These are phyloP conservation scores for Muraenolepis orangiensis DNA, from an alignment of 2,797 vertebrate species.

Conservation along the genomic window DNA sequence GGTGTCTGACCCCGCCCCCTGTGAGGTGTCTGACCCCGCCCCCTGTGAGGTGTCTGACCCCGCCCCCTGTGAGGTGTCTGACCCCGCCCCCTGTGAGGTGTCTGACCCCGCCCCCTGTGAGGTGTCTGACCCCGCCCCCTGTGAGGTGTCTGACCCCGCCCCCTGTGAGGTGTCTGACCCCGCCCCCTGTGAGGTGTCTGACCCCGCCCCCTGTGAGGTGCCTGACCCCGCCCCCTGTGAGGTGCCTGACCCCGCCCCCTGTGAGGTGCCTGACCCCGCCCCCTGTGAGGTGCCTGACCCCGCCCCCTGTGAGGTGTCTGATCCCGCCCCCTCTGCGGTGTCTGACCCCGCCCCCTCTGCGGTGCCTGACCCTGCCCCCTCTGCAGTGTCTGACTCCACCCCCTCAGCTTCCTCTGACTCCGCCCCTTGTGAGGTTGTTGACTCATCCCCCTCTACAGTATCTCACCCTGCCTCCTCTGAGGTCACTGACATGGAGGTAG, in stretches of 20 bases:
- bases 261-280: not conserved
- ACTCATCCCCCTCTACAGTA: not conserved
- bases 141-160: not conserved
- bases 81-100: no score
- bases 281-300: not conserved
- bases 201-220: not conserved
- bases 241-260: not conserved
- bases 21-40: no score
- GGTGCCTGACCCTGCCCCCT: not conserved
- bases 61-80: no score
- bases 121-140: not conserved
- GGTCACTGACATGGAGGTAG: conserved; percentile 10
- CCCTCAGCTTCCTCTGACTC: not conserved
- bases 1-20: not conserved
- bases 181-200: no score
- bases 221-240: not conserved
- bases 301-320: not conserved
- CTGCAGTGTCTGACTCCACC: not conserved
- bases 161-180: not conserved
- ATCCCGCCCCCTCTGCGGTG: not conserved
- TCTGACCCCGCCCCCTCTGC: not conserved
- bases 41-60: no score
- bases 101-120: no score
- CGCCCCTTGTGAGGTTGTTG: not conserved
- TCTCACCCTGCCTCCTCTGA: conserved; percentile 10